phyloP scores from a whole-genome alignment of 2,797 vertebrate species.

The Neostethus bicornis region DNA sequence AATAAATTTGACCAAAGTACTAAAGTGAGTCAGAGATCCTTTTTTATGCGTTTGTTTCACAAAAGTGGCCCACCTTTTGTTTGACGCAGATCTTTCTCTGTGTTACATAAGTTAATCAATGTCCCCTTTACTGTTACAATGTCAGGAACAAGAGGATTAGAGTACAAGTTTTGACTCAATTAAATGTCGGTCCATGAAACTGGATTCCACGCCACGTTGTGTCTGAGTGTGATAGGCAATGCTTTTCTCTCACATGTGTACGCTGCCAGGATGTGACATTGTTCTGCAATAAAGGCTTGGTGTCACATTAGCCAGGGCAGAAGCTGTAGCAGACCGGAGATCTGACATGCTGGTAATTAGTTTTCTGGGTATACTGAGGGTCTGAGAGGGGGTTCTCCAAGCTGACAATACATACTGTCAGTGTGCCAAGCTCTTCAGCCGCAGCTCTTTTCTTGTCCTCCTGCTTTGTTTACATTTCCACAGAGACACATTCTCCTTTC shows the following conservation, averaged over 20 bases:
- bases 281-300: slow-evolving; percentile 47
- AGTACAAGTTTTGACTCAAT: slow-evolving; percentile 48
- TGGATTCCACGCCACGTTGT: slow-evolving; percentile 21
- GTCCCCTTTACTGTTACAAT: slow-evolving; percentile 22
- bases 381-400: slow-evolving; percentile 36
- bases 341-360: slow-evolving; percentile 71
- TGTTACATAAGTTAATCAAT: slow-evolving; percentile 37
- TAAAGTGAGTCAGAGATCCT: slow-evolving; percentile 33
- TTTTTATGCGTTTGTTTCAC: slow-evolving; percentile 47
- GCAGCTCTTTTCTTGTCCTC: slow-evolving; percentile 33
- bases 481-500: slow-evolving; percentile 27
- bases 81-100: slow-evolving; percentile 27
- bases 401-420: slow-evolving; percentile 71
- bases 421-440: slow-evolving; percentile 50
- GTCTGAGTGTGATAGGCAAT: slow-evolving; percentile 46
- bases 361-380: slow-evolving; percentile 55
- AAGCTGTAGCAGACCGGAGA: slow-evolving; percentile 43
- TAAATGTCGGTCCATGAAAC: slow-evolving; percentile 39
- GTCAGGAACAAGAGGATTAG: slow-evolving; percentile 38
- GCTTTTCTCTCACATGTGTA: slow-evolving; percentile 49
- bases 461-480: slow-evolving; percentile 13
- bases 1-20: slow-evolving; percentile 50
- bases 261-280: slow-evolving; percentile 51
- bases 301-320: slow-evolving; percentile 51
- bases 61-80: slow-evolving; percentile 6